phyloP scores from a whole-genome alignment of 2,113 vertebrate genomes.

The Columba livia region DNA sequence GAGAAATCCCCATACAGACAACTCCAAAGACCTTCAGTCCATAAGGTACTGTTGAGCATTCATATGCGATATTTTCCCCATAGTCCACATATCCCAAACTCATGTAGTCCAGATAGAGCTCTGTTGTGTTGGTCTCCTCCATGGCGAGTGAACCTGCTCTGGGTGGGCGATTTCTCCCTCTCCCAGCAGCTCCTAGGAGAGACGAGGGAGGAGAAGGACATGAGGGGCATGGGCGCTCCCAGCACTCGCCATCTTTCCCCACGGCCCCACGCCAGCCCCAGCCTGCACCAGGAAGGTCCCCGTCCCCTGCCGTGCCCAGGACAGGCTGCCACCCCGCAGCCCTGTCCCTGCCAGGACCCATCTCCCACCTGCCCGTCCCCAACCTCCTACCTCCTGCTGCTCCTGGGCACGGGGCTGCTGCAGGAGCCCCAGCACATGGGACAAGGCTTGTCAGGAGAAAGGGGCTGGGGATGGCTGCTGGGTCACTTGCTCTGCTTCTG shows the following conservation, averaged over 20 bases:
- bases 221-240: accelerated
- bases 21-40: neutral
- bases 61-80: accelerated
- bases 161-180: accelerated
- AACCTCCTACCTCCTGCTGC: neutral
- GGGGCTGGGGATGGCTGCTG: too few relatives aligned
- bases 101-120: accelerated
- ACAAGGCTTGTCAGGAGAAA: neutral
- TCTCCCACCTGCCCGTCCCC: neutral
- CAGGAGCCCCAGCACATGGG: too few relatives aligned
- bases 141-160: neutral
- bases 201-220: neutral
- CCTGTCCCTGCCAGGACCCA: neutral
- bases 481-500: neutral
- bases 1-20: neutral
- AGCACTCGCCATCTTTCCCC: neutral
- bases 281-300: neutral
- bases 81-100: neutral
- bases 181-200: neutral
- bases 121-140: neutral
- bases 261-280: accelerated
- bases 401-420: neutral
- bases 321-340: neutral
- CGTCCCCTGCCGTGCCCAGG: accelerated
- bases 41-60: accelerated